phyloP scores from a whole-genome alignment of 2,888 invertebrate species.

The Catocala nupta region DNA sequence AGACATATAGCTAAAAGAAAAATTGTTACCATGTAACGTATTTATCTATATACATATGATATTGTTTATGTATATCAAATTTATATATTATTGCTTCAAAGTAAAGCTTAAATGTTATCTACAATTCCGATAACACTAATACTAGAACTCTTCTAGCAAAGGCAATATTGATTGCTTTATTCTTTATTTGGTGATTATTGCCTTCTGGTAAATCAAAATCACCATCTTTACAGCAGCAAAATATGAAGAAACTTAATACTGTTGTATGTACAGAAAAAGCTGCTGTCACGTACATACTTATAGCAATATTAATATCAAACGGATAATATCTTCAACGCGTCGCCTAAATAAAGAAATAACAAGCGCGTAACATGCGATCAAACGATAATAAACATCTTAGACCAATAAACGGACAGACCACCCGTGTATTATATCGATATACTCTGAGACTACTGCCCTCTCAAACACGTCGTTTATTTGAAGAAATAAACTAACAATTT shows the following conservation, averaged over 20 bases:
- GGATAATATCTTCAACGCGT: conserved; percentile 44
- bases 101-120: too few relatives aligned
- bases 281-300: conserved; percentile 37
- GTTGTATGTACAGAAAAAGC: conserved; percentile 23
- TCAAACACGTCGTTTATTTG: conserved; percentile 72
- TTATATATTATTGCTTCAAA: too few relatives aligned
- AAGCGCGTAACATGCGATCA: conserved; percentile 48
- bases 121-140: too few relatives aligned
- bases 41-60: too few relatives aligned
- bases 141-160: not conserved
- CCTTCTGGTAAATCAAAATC: too few relatives aligned
- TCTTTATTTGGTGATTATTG: too few relatives aligned
- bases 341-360: conserved; percentile 56
- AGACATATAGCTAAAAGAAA: too few relatives aligned
- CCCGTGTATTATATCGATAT: conserved; percentile 65
- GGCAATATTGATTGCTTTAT: conserved; percentile 23
- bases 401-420: conserved; percentile 68
- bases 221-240: not conserved
- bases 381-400: conserved; percentile 49
- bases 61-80: too few relatives aligned
- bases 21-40: too few relatives aligned
- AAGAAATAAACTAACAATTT: conserved; percentile 82
- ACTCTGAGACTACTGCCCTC: conserved; percentile 53
- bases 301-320: conserved; percentile 43
- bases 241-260: conserved; percentile 34